Evolutionary conservation across 2,113 vertebrate species (phyloP).

Genomic region (Eudyptes chrysolophus): DNA sequence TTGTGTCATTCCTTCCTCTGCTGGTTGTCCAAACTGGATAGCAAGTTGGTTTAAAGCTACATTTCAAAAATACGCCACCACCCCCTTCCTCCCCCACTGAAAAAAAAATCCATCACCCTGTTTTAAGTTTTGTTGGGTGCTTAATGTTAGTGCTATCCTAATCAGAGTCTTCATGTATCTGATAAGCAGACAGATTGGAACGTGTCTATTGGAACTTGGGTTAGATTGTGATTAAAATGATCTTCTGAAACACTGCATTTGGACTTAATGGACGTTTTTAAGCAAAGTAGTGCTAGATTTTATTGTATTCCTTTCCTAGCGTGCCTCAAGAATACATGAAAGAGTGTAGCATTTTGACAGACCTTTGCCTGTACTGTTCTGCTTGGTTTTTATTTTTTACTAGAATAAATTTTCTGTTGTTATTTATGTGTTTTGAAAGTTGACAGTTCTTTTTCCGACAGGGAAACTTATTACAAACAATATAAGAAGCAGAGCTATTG

Average conservation of each 20-base stretch:
- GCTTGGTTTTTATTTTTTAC: not conserved
- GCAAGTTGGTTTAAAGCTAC: not conserved
- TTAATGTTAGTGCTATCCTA: not conserved
- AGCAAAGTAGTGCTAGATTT: not conserved
- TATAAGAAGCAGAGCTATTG: not conserved
- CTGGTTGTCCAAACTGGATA: not conserved
- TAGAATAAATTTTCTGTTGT: not conserved
- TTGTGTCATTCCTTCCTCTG: not conserved
- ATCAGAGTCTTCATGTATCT: not conserved
- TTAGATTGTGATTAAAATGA: not conserved
- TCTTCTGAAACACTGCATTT: not conserved
- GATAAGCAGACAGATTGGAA: not conserved
- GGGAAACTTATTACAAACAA: not conserved
- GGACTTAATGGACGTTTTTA: not conserved
- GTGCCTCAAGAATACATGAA: not conserved
- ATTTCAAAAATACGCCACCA: not conserved
- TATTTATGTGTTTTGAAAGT: not conserved
- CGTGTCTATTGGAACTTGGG: fast-evolving
- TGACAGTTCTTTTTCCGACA: not conserved
- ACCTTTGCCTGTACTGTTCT: not conserved
- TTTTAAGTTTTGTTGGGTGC: not conserved
- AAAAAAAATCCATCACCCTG: not conserved
- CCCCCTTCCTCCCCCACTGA: not conserved
- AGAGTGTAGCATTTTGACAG: not conserved
- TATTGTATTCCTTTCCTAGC: not conserved